Base-by-base conservation (phyloP, 2,888 invertebrate species). In the Limenitis camilla region DNA sequence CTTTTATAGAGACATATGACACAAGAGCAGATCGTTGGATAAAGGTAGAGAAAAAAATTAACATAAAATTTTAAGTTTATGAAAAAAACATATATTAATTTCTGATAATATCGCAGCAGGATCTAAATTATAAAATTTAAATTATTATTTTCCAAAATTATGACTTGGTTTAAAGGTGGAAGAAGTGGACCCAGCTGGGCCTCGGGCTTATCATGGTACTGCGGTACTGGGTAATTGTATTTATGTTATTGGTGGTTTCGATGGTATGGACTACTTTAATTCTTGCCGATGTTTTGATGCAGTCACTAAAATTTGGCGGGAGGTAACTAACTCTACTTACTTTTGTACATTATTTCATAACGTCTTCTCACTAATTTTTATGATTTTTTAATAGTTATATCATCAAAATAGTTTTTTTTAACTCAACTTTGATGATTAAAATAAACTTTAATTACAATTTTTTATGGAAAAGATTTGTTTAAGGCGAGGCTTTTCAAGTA, bases 191-290 rank as follows among this genome's bases (percentile, higher is more conserved):
- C 92, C 94, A 3, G 90, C 91, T 8, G 96, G 96, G 28, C 94
- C 96, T 0, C 89, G 97, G 48, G 97, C 96, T 0, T 97, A 97
- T 75, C 97, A 97, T 71, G 97, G 97, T n/a, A 94, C 96, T 0
- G 96, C 95, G 0, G 95, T 96, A 0, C 89, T 97, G 1, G 95
- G 93, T 0, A 91, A 90, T 63, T 92, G 93, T 67, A 95, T 98
- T 60, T 97, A 94, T 78, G 92, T 96, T 5, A 93, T 97, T 60
- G 97, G 98, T 0, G 97, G 97, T 5, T 97, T 96, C 71, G 95
- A 97, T 69, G 97, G 96, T n/a, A 90, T 91, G 81, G 93, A 93
- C 66, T 95, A 94, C 71, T 96, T 95, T 73, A 95, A 94, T 80
- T 94, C 94, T 6, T 95, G 95, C 63, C 90, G 95, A 6, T 94